A percentile compares a stretch with the other conserved stretches of the same genome.
These are phyloP conservation scores for Sinonovacula constricta DNA, from an alignment of 1,140 invertebrate genomes.

Conservation along the genomic window DNA sequence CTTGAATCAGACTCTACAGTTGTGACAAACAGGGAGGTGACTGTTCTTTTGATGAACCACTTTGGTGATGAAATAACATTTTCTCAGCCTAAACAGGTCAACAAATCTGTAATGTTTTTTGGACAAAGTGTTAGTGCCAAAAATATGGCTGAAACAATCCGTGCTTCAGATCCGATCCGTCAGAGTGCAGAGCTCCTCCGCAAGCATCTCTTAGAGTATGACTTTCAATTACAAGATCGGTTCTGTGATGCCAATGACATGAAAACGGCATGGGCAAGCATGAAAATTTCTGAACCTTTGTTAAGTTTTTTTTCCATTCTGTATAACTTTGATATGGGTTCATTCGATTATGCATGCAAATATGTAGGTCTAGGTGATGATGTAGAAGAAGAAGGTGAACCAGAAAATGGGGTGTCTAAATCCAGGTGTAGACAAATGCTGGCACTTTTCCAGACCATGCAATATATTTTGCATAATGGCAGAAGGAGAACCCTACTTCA, in stretches of 20 bases:
- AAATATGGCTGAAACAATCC: background rate
- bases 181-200: background rate
- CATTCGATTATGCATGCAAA: background rate
- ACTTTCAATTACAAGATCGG: conserved; percentile 5
- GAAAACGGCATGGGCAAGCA: conserved; percentile 8
- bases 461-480: conserved; percentile 6
- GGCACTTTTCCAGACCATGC: conserved; percentile 4
- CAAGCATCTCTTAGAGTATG: background rate
- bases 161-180: background rate
- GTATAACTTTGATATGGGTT: conserved; percentile 1
- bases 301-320: background rate
- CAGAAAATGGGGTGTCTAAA: background rate
- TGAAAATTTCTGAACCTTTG: background rate
- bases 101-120: background rate
- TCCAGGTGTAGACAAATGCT: background rate
- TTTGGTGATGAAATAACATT: background rate
- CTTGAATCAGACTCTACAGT: background rate
- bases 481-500: background rate
- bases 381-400: background rate
- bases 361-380: no score
- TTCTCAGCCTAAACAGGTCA: background rate
- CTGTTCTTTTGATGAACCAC: background rate
- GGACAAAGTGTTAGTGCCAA: background rate
- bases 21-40: conserved; percentile 13
- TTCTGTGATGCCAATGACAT: conserved; percentile 23